Conservation (phyloP, 2,797 vertebrate genomes). For the Hipposideros larvatus region DNA sequence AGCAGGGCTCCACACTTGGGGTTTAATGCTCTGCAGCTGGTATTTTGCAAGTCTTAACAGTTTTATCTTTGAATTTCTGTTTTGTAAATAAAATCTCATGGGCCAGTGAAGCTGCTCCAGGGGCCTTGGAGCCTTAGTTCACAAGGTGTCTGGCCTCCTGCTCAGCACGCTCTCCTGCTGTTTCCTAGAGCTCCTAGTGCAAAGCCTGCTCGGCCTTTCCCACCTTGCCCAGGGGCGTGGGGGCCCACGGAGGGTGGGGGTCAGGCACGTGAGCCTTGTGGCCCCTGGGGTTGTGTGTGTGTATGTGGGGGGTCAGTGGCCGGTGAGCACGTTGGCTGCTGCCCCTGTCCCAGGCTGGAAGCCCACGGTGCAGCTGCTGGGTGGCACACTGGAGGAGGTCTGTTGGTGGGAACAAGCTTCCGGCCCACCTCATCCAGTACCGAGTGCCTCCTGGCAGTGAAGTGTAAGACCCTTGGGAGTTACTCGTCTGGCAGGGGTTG, state of each 20-base stretch:
- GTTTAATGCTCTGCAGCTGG: not conserved
- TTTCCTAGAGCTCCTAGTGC: not conserved
- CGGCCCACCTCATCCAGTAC: no score
- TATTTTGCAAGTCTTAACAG: not conserved
- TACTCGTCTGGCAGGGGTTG: not conserved
- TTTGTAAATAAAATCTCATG: not conserved
- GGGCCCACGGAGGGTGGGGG: not conserved
- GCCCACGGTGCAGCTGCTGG: no score
- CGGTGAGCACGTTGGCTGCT: no score
- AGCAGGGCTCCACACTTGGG: not conserved
- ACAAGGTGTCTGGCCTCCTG: fast-evolving
- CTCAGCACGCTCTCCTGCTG: not conserved
- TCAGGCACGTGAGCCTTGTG: not conserved
- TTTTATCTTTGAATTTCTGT: not conserved
- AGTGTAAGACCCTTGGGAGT: not conserved
- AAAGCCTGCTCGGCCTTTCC: not conserved
- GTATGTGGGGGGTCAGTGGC: not conserved
- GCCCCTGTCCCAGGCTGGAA: not conserved
- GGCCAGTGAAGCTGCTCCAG: no score
- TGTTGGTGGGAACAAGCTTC: not conserved
- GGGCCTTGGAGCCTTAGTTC: not conserved
- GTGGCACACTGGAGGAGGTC: not conserved
- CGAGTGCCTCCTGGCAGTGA: fast-evolving
- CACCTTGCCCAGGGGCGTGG: not conserved
- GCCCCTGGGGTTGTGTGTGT: not conserved